These are phyloP conservation scores for Simalia tracyae DNA, from an alignment of 2,797 vertebrate species.

Conservation along the genomic window DNA sequence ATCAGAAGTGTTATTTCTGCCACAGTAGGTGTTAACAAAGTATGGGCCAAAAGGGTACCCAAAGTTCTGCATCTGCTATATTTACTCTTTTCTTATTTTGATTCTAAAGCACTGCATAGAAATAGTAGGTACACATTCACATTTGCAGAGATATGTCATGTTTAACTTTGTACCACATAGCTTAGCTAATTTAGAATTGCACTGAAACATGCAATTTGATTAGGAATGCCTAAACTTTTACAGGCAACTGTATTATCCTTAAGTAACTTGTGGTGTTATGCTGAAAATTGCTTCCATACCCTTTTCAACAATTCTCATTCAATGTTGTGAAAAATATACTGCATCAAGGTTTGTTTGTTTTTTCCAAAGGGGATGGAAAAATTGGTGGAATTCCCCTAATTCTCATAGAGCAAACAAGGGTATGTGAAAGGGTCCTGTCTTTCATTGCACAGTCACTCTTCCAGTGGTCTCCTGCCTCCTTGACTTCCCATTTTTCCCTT, in stretches of 20 bases:
- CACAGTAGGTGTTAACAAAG: neutral
- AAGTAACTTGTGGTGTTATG: neutral
- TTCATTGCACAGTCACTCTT: neutral
- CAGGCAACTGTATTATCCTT: neutral
- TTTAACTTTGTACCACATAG: neutral
- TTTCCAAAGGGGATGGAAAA: neutral
- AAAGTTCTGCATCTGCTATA: neutral
- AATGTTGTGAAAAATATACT: neutral
- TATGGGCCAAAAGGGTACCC: neutral
- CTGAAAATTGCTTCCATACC: neutral
- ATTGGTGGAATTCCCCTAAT: neutral
- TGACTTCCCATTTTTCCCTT: neutral
- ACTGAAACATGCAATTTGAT: neutral
- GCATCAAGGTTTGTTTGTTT: neutral
- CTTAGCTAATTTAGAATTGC: neutral
- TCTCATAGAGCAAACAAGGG: neutral
- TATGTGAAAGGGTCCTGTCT: neutral
- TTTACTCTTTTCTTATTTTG: neutral
- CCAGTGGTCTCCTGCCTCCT: neutral
- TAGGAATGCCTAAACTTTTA: neutral
- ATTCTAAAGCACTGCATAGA: neutral
- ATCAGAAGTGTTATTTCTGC: neutral
- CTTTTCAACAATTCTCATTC: neutral
- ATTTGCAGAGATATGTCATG: neutral
- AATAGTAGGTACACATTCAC: neutral